Evolutionary conservation across 2,113 vertebrate species (phyloP), one percentile per base, ranked within the genome.

Genomic region (Clarias macrocephalus): DNA sequence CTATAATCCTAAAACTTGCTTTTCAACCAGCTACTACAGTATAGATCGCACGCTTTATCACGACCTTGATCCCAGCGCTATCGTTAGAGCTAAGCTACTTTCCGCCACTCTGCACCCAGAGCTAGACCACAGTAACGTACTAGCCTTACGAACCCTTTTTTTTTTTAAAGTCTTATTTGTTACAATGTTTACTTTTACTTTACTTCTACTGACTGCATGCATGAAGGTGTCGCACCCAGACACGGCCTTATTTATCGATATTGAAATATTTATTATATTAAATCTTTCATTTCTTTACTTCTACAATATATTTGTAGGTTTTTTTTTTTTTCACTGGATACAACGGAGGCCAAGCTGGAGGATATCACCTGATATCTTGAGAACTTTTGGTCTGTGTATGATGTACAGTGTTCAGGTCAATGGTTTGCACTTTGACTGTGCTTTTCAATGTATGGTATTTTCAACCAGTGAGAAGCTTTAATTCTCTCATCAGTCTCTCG

Each of bases 231-330:
- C 89, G 87, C 85, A 91, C 93, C 91, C 90, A 90, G 94, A 88
- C 93, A 94, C 88, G 88, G 95, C 95, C 95, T 96, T 96, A 96
- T 94, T 95, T 93, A 91, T 92, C 92, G 85, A 86, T 91, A 88
- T 90, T 70, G 90, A 83, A 90, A 88, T 92, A 91, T 89, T 91
- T 89, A 90, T 92, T 88, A 87, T 91, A 86, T n/a, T 87, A 86
- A 48, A 48, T 89, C 86, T 91, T 56, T 91, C 79, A 66, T 91
- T 87, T 65, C 25, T 82, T 91, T 65, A 30, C 25, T 57, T 76
- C 70, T 83, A 65, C 70, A 65, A 75, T 42, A 19, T 42, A 66
- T 88, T 82, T 16, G 33, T 80, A 28, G 59, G 75, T 82, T 30
- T 57, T 15, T 88, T 68, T 72, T 82, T 85, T 85, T 60, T 85